These are phyloP conservation scores for Cordylochernes scorpioides DNA, from an alignment of 2,888 invertebrate species.

Conservation along the genomic window DNA sequence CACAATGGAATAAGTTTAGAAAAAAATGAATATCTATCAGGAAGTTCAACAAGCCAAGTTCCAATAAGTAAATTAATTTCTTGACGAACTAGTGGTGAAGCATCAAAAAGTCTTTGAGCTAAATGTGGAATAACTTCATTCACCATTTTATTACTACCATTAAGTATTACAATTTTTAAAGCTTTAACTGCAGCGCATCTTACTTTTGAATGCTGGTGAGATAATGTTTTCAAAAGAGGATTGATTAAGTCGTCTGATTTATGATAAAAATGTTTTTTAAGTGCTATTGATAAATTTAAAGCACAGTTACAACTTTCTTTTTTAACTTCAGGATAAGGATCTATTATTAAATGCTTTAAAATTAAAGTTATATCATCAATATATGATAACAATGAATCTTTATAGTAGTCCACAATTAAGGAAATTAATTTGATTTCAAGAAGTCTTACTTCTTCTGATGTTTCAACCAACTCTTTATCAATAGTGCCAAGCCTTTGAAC, in stretches of 20 bases:
- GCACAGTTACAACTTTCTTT: slow-evolving; percentile 45
- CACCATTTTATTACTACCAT: slow-evolving; percentile 41
- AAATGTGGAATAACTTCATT: slow-evolving; percentile 47
- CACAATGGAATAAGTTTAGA: slow-evolving; percentile 55
- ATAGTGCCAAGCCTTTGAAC: slow-evolving; percentile 46
- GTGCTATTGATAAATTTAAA: slow-evolving; percentile 32
- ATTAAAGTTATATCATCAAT: slow-evolving; percentile 47
- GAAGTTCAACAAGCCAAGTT: slow-evolving; percentile 43
- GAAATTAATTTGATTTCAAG: slow-evolving; percentile 37
- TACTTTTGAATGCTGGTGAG: slow-evolving; percentile 56
- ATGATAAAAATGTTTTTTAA: slow-evolving; percentile 42
- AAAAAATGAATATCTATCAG: slow-evolving; percentile 69
- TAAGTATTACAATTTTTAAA: slow-evolving; percentile 37
- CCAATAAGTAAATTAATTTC: slow-evolving; percentile 50
- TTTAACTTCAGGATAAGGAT: slow-evolving; percentile 53
- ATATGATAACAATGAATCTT: slow-evolving; percentile 34
- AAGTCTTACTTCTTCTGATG: slow-evolving; percentile 54
- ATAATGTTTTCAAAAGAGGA: slow-evolving; percentile 40
- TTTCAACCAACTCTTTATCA: slow-evolving; percentile 39
- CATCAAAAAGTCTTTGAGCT: slow-evolving; percentile 63
- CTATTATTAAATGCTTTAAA: slow-evolving; percentile 39
- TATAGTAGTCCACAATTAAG: slow-evolving; percentile 36
- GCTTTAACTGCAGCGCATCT: slow-evolving; percentile 43
- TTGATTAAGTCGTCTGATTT: slow-evolving; percentile 43
- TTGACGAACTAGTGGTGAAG: slow-evolving; percentile 42